phyloP scores from a whole-genome alignment of 2,888 invertebrate species.

The Drosophila testacea region DNA sequence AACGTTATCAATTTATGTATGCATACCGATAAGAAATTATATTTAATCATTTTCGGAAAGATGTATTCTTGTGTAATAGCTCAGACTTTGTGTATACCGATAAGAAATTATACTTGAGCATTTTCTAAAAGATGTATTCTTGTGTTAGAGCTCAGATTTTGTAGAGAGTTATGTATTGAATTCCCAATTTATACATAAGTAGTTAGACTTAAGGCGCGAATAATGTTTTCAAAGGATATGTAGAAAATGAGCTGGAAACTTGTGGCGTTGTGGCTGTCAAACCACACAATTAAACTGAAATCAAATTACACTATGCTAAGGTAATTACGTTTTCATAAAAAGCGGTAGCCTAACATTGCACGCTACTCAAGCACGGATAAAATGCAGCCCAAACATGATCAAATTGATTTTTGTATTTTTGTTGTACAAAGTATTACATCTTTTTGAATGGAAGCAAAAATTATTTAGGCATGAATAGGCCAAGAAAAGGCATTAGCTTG shows the following conservation, averaged over 20 bases:
- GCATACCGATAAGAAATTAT: too few relatives aligned
- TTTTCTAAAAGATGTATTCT: neutral
- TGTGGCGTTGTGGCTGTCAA: neutral
- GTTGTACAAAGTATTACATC: slow-evolving; percentile 1
- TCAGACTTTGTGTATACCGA: too few relatives aligned
- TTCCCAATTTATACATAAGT: too few relatives aligned
- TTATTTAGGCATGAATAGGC: slow-evolving; percentile 32
- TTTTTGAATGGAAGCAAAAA: slow-evolving; percentile 26
- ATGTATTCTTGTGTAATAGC: neutral
- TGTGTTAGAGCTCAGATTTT: too few relatives aligned
- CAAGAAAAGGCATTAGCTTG: slow-evolving; percentile 19
- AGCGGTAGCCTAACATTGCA: neutral
- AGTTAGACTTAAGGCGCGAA: neutral
- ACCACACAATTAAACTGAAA: slow-evolving; percentile 1
- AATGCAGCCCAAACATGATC: neutral
- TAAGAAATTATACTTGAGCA: too few relatives aligned
- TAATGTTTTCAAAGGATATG: neutral
- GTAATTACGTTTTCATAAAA: neutral
- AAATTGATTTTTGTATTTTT: slow-evolving; percentile 11
- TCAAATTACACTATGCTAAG: neutral
- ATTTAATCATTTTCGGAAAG: too few relatives aligned
- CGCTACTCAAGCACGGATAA: neutral
- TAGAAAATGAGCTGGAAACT: neutral
- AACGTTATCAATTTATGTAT: too few relatives aligned
- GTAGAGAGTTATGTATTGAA: too few relatives aligned